Evolutionary conservation across 1,140 invertebrate species (phyloP).

Genomic region (Temnothorax curvispinosus): DNA sequence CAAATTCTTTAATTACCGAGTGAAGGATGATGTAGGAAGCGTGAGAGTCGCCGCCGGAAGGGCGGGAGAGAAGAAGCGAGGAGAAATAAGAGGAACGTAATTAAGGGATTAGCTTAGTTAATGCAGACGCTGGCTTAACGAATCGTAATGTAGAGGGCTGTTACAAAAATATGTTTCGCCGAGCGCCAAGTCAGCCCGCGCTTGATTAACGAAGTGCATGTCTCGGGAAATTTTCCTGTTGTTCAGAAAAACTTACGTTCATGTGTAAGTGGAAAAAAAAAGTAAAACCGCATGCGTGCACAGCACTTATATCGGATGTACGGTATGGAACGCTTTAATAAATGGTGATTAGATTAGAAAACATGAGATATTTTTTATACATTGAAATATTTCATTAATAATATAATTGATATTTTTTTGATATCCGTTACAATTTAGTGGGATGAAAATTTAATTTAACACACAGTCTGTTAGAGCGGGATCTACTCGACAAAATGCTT

Average conservation of each 20-base stretch:
- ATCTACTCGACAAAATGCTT: background rate
- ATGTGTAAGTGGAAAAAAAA: background rate
- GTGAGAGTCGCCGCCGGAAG: slow-evolving; percentile 50
- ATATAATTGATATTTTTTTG: background rate
- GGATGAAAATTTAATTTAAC: background rate
- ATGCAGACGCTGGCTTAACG: slow-evolving; percentile 69
- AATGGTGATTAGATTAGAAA: background rate
- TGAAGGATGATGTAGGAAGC: slow-evolving; percentile 57
- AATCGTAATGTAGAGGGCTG: slow-evolving; percentile 65
- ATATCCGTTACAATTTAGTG: background rate
- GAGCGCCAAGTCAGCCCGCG: slow-evolving; percentile 52
- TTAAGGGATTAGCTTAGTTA: slow-evolving; percentile 72
- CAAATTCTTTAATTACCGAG: slow-evolving; percentile 59
- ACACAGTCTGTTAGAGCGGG: background rate
- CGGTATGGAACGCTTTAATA: background rate
- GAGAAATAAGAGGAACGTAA: slow-evolving; percentile 65
- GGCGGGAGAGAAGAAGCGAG: slow-evolving; percentile 47
- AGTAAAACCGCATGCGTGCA: background rate
- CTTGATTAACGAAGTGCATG: slow-evolving; percentile 41
- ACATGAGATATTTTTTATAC: background rate
- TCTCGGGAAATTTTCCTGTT: slow-evolving; percentile 45
- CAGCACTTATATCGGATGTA: background rate
- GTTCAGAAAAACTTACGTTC: slow-evolving; percentile 15
- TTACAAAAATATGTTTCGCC: slow-evolving; percentile 64
- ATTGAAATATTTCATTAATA: background rate